A percentile compares a stretch with the other conserved stretches of the same genome.
phyloP scores from a whole-genome alignment of 1,140 invertebrate genomes.

The Heliconius hermathena region DNA sequence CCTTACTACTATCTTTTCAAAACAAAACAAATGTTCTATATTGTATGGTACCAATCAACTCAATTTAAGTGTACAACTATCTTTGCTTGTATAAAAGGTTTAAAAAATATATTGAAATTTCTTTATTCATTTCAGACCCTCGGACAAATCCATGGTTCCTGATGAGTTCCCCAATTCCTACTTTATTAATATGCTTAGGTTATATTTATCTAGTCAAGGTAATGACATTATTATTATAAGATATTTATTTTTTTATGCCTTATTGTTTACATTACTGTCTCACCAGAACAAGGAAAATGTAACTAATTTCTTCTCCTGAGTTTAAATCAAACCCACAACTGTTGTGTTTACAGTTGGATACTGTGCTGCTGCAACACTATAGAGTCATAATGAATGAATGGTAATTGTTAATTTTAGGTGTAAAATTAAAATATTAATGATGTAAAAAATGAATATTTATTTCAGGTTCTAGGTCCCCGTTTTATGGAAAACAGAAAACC shows the following conservation, averaged over 20 bases:
- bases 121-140: slow-evolving; percentile 83
- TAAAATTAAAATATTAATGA: neutral
- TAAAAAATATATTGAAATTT: neutral
- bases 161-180: slow-evolving; percentile 92
- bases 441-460: slow-evolving; percentile 36
- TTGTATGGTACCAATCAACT: neutral
- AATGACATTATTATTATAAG: neutral
- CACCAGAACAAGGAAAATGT: no score
- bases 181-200: slow-evolving; percentile 87
- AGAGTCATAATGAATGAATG: neutral
- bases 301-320: no score
- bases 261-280: no score
- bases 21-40: neutral
- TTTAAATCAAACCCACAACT: neutral
- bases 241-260: neutral
- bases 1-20: neutral
- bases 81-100: neutral
- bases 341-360: neutral
- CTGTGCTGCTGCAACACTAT: no score
- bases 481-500: slow-evolving; percentile 96
- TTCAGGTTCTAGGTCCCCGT: slow-evolving; percentile 88
- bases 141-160: slow-evolving; percentile 91
- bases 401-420: neutral
- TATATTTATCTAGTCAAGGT: slow-evolving; percentile 91
- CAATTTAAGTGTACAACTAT: no score